Percentiles rank a stretch among this genome's conserved stretches.
These are phyloP conservation scores for Passerculus sandwichensis DNA, from an alignment of 2,797 vertebrate genomes.

Conservation along the genomic window DNA sequence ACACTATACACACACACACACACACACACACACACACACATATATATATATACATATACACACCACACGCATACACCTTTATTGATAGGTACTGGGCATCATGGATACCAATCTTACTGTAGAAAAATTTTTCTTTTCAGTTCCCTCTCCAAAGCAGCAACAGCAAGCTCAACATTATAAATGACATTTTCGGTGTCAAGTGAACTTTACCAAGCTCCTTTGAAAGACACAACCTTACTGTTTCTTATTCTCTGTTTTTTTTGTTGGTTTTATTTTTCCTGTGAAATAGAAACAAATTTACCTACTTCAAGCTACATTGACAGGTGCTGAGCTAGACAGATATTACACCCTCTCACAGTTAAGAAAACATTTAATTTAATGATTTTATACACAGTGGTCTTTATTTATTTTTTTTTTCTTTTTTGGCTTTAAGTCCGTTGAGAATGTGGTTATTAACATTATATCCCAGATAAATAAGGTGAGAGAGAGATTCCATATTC, in stretches of 20 bases:
- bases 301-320: fast-evolving
- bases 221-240: neutral
- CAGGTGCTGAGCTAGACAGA: neutral
- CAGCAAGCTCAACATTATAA: neutral
- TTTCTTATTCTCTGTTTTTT: neutral
- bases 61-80: neutral
- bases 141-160: neutral
- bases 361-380: neutral
- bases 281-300: neutral
- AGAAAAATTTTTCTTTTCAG: neutral
- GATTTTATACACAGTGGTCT: neutral
- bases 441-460: neutral
- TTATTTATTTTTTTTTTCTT: too few species aligned
- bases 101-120: neutral
- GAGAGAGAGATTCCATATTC: neutral
- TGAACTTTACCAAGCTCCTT: neutral
- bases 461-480: neutral
- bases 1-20: neutral
- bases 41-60: neutral
- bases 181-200: fast-evolving
- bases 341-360: neutral
- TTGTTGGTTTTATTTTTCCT: neutral
- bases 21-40: neutral
- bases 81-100: fast-evolving
- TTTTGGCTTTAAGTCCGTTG: neutral